A percentile compares a stretch with the other conserved stretches of the same genome.
Conservation (phyloP, 2,797 vertebrate species). For the Mionectes olivaceus region DNA sequence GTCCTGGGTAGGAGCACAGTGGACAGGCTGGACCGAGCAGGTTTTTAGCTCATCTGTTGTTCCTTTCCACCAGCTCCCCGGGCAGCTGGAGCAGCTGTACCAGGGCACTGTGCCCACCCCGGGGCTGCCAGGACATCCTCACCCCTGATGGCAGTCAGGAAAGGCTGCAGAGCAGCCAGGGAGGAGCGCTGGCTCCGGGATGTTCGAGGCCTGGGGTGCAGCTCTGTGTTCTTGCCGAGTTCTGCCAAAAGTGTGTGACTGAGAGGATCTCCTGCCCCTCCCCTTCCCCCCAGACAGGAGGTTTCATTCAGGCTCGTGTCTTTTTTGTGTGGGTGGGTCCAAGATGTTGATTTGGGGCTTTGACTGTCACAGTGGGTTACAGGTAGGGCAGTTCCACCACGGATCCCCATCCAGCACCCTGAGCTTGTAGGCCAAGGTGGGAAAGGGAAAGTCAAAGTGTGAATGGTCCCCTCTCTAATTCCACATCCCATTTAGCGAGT, state of each 20-base stretch:
- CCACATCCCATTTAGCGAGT: not conserved
- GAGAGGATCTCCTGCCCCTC: not conserved
- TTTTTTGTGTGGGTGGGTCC: not conserved
- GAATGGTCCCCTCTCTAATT: not conserved
- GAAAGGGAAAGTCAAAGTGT: not conserved
- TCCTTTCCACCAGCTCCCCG: not conserved
- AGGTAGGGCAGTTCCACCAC: not conserved
- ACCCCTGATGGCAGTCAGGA: not conserved
- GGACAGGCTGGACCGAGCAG: not conserved
- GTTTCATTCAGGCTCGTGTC: not conserved
- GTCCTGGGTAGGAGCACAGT: not conserved
- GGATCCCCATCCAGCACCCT: not conserved
- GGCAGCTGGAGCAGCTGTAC: not conserved
- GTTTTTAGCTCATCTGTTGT: not conserved
- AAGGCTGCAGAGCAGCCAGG: not conserved
- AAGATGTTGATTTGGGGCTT: not conserved
- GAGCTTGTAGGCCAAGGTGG: not conserved
- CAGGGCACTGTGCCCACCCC: accelerated
- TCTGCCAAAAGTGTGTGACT: not conserved
- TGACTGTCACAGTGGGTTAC: not conserved
- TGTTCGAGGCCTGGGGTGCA: accelerated
- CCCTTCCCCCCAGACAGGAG: not conserved
- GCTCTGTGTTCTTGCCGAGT: not conserved
- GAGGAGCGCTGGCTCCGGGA: not conserved
- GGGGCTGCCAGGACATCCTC: not conserved